These are phyloP conservation scores for Thamnophis sirtalis DNA, from an alignment of 2,113 vertebrate species.

Conservation along the genomic window DNA sequence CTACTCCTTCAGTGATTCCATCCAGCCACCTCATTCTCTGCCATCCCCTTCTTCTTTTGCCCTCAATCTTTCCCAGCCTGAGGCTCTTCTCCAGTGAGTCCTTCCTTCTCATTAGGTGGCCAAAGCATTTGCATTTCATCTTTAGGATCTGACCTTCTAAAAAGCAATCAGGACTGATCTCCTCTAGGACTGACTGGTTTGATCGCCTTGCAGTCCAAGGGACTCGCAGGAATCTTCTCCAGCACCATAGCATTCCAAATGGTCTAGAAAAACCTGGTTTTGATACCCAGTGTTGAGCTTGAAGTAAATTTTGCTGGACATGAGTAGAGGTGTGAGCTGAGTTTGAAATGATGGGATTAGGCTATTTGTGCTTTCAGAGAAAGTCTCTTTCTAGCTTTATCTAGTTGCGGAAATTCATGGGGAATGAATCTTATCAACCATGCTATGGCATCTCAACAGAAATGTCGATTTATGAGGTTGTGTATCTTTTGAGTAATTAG, in stretches of 20 bases:
- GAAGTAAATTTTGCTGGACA: neutral
- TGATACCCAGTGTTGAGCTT: neutral
- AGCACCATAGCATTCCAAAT: neutral
- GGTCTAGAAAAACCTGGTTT: neutral
- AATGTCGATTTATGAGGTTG: neutral
- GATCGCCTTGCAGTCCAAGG: too few species aligned
- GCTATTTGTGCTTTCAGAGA: neutral
- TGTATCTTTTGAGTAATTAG: neutral
- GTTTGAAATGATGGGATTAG: neutral
- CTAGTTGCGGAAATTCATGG: neutral
- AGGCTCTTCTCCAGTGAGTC: too few species aligned
- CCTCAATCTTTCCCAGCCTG: too few species aligned
- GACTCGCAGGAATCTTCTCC: too few species aligned
- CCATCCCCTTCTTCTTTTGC: too few species aligned
- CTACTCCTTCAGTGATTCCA: too few species aligned
- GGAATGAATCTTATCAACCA: neutral
- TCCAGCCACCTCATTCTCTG: too few species aligned
- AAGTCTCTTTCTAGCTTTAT: neutral
- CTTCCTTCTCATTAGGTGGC: too few species aligned
- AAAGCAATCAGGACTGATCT: too few species aligned
- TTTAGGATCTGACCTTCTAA: too few species aligned
- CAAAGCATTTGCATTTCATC: too few species aligned
- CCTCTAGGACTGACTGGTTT: too few species aligned
- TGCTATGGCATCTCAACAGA: neutral
- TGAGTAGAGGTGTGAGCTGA: neutral